Conservation (phyloP, 2,888 invertebrate species). For the Acanthosoma haemorrhoidale region DNA sequence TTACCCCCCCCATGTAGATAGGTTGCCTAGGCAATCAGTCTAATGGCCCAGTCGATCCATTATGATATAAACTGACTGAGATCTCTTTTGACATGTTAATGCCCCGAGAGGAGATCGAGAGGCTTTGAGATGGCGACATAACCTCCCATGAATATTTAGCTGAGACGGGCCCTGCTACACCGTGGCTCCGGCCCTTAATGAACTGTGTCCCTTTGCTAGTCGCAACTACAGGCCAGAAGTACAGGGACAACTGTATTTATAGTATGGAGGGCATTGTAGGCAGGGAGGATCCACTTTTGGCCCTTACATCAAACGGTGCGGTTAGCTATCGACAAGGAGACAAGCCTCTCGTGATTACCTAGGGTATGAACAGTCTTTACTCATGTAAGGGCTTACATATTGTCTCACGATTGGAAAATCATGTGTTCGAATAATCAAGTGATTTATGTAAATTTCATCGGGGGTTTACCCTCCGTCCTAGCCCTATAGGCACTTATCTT, state of each 20-base stretch:
- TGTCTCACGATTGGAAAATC: too few species aligned
- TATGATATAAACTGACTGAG: background rate
- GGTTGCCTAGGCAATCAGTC: background rate
- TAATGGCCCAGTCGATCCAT: background rate
- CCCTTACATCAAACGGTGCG: background rate
- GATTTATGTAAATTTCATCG: too few species aligned
- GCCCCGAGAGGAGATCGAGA: background rate
- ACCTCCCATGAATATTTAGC: slow-evolving; percentile 12
- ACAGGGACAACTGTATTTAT: too few species aligned
- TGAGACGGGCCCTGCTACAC: too few species aligned
- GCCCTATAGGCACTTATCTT: too few species aligned
- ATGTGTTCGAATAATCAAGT: too few species aligned
- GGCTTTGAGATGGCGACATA: slow-evolving; percentile 3
- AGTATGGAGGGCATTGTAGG: background rate
- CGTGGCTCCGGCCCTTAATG: too few species aligned
- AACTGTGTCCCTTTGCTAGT: background rate
- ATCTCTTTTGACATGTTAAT: background rate
- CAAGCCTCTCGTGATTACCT: background rate
- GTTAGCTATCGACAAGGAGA: background rate
- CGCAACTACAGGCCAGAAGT: background rate
- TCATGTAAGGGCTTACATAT: too few species aligned
- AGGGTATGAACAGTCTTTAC: too few species aligned
- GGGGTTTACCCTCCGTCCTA: too few species aligned
- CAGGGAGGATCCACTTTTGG: background rate
- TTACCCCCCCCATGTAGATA: background rate